Base-by-base conservation (phyloP, 2,797 vertebrate genomes). In the Trematomus bernacchii region DNA sequence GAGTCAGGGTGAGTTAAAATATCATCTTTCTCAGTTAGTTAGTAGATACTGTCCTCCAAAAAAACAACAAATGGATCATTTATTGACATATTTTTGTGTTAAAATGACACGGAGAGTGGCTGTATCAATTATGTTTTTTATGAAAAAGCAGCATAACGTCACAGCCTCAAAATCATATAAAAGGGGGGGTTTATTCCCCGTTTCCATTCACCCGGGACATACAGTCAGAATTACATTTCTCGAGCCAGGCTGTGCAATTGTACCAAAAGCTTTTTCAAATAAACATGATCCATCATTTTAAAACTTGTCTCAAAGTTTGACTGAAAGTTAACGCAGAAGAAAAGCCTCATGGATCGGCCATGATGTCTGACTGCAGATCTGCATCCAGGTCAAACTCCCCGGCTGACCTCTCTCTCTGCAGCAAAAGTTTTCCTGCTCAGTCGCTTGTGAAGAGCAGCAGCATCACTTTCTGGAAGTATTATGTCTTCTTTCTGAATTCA, bases 221-320 rank as follows among this genome's bases (percentile, higher is more conserved):
- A 5, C 4, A 13, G 16, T 54, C 40, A 52, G 44, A 61, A 71
- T 15, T 10, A 33, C 37, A 19, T 16, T 9, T 59, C 15, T 42
- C 0, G 7, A 19, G 43, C 30, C 10, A 57, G 27, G 21, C 40
- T 16, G 27, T 1, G 2, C 57, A 8, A 43, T 33, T 18, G 37
- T n/a, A 37, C 18, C 12, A 18, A 7, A 60, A 9, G 27, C 23
- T 3, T 30, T 44, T 33, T 1, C 33, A 61, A 15, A 61, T 51
- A 43, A 27, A 71, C 40, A 30, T 48, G 8, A 58, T 58, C 33
- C 15, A 65, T 52, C n/a, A 43, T 57, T 46, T 61, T 9, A 44
- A 44, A 60, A 16, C 23, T 55, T 44, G 52, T 46, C 40, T 51
- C 30, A 10, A n/a, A 51, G 30, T 50, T 4, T 18, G 37, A 42